Evolutionary conservation across 2,888 invertebrate species (phyloP).

Genomic region (Torymus aiolomorphi): DNA sequence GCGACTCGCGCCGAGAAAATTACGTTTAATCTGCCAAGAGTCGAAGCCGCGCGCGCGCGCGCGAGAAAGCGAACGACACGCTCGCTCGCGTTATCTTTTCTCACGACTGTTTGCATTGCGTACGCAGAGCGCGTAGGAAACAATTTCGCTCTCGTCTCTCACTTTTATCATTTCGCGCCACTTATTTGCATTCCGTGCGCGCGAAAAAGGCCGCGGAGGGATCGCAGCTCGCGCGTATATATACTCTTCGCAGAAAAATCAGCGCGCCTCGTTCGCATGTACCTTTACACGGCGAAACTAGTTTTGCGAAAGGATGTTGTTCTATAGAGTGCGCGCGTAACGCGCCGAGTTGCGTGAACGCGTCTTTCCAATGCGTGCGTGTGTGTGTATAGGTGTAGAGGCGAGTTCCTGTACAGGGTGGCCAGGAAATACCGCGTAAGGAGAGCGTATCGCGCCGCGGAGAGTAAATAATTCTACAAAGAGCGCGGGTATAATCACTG

Average conservation of each 20-base stretch:
- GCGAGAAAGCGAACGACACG: background rate
- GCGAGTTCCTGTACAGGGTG: too few species aligned
- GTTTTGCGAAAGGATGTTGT: constrained; percentile 13
- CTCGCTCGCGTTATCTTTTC: constrained; percentile 16
- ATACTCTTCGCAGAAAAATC: constrained; percentile 25
- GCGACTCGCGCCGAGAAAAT: background rate
- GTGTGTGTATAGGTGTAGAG: too few species aligned
- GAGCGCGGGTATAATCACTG: too few species aligned
- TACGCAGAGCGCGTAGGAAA: constrained; percentile 14
- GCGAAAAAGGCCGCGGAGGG: too few species aligned
- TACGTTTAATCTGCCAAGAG: constrained; percentile 8
- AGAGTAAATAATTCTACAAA: too few species aligned
- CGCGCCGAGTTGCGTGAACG: background rate
- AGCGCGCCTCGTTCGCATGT: constrained; percentile 10
- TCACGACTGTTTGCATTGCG: constrained; percentile 14
- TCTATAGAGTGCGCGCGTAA: too few species aligned
- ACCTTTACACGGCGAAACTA: constrained; percentile 10
- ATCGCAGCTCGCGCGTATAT: too few species aligned
- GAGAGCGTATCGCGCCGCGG: too few species aligned
- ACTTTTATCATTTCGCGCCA: constrained; percentile 25
- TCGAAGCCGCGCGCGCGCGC: background rate
- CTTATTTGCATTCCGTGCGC: constrained; percentile 30
- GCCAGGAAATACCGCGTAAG: too few species aligned
- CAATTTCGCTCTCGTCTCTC: constrained; percentile 21
- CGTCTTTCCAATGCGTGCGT: background rate